phyloP scores from a whole-genome alignment of 2,888 invertebrate species.

The Calliphora vomitoria region DNA sequence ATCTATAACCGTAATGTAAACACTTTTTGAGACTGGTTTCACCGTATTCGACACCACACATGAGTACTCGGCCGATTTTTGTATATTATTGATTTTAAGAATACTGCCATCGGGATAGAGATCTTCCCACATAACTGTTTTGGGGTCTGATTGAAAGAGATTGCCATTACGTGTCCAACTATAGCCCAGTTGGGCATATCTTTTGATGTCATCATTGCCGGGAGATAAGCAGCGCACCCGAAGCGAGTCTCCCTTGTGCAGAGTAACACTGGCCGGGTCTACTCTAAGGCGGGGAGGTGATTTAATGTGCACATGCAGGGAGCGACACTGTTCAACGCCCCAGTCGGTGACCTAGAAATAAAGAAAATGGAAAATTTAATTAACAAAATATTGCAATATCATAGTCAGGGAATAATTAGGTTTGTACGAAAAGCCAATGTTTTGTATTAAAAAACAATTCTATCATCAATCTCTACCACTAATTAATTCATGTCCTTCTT shows the following conservation, averaged over 20 bases:
- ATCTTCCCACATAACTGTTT: conserved; percentile 93
- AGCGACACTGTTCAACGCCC: conserved; percentile 88
- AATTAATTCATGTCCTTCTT: too few species aligned
- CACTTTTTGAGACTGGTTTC: conserved; percentile 86
- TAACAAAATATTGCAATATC: too few species aligned
- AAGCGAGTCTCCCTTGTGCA: conserved; percentile 85
- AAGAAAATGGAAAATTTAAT: conserved; percentile 5
- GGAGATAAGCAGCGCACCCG: conserved; percentile 87
- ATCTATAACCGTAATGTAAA: conserved; percentile 89
- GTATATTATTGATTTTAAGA: conserved; percentile 90
- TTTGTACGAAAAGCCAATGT: too few species aligned
- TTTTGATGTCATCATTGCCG: conserved; percentile 86
- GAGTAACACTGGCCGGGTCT: conserved; percentile 88
- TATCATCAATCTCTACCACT: too few species aligned
- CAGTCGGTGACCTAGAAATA: conserved; percentile 87
- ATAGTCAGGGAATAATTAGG: too few species aligned
- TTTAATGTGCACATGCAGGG: conserved; percentile 86
- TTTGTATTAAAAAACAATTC: too few species aligned
- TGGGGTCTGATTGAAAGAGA: conserved; percentile 89
- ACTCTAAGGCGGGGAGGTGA: conserved; percentile 88
- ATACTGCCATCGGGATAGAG: conserved; percentile 93
- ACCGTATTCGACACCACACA: conserved; percentile 88
- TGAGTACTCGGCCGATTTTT: conserved; percentile 92
- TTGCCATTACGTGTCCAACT: conserved; percentile 93
- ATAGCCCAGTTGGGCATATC: conserved; percentile 89